Base-by-base conservation (phyloP, 2,888 invertebrate genomes). In the Phlogophora meticulosa region DNA sequence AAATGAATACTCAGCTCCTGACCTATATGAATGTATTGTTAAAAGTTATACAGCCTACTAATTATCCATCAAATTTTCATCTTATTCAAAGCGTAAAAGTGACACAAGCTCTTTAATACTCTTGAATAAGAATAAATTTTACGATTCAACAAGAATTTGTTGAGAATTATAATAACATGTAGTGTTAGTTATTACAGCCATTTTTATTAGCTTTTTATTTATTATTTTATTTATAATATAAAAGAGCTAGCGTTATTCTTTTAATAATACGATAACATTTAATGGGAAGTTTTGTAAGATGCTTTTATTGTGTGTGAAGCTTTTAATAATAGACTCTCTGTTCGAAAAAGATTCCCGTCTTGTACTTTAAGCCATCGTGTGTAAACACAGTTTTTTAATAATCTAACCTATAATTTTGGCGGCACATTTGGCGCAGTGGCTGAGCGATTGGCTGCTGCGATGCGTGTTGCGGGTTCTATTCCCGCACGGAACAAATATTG, bases 41-140 rank as follows among this genome's bases (percentile, higher is more conserved):
- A 83, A 83, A 83, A 80, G 65, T 72, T 72, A 78, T 67, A 69
- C 43, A 68, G 62, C 64, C 56, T 45, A 77, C 81, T 88, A 87
- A 88, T 87, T 85, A 85, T 82, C 82, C 65, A 82, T 86, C 85
- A 87, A 86, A 84, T 80, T 77, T 85, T 78, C n/a, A n/a, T n/a
- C 84, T 81, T 81, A 79, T 76, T 74, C 73, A 75, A 70, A 60
- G 64, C 22, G 13, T 49, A 64, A 53, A 58, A 55, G 75, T 76
- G 64, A 80, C 76, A 75, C 48, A 22, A 63, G 57, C 57, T 15
- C 62, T 82, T 82, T 83, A 77, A 82, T 78, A 80, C 76, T 58
- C 72, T 71, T 43, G 59, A 72, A 76, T 78, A 79, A 73, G 69
- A 76, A 82, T 59, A 60, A 55, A 78, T 43, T 87, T 87, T 82